Evolutionary conservation across 2,797 vertebrate species (phyloP), one percentile per base, ranked within the genome.

Genomic region (Pangasius sanitwongsei): DNA sequence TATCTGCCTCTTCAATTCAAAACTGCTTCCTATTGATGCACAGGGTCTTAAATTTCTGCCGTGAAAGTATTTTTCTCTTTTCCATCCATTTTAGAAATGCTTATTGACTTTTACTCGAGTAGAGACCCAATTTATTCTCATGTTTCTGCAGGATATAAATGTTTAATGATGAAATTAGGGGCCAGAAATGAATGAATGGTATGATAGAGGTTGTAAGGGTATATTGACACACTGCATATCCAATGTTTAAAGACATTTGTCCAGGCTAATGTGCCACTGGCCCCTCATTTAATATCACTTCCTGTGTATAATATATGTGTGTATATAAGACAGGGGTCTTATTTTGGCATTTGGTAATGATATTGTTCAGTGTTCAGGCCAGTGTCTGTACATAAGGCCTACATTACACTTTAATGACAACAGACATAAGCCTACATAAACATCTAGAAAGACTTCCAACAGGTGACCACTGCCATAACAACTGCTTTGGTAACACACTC

Each of bases 131-230:
- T 55, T 83, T 63, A 86, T 83, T 69, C 18, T 86, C 59, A 37
- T 65, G 57, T 83, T 83, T 74, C 69, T 78, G 69, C 78, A 55
- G 80, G 34, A 78, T n/a, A 63, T 89, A 67, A 87, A 87, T 87
- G 80, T 84, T 87, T 83, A 84, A 87, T 86, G 55, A 77, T 41
- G 85, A 83, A 86, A 41, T 81, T 67, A 75, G 57, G 28, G 69
- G 69, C 37, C 59, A 77, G 78, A 77, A 55, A 81, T 16, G 69
- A 59, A 77, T 69, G 72, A 69, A 83, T 34, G 59, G 31, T 53
- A 50, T 75, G 80, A 89, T 55, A 6, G 80, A 83, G 69, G 78
- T 83, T 75, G 44, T 75, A 59, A 18, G 44, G 7, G 34, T 87
- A 20, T 77, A 77, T 34, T 67, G 80, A 87, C 70, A 87, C 55